Evolutionary conservation across 2,888 invertebrate species (phyloP), one percentile per base, ranked within the genome.

Genomic region (Eupsilia transversa): DNA sequence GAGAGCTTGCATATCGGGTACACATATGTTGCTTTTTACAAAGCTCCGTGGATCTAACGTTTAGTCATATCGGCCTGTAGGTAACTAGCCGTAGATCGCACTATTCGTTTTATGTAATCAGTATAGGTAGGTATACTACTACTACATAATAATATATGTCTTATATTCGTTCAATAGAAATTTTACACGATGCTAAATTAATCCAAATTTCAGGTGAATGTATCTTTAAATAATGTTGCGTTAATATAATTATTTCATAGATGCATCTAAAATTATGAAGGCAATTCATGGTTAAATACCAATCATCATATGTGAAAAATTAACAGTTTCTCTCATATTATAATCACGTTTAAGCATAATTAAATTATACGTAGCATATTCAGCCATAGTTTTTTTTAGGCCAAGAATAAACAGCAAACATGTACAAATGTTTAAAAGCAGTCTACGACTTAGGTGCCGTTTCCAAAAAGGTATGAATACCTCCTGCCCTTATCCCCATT

Each of bases 1-100:
- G 27, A 54, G 73, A 72, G 74, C 63, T 82, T 82, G 72, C 69
- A 49, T 72, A 69, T 70, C 72, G 38, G 38, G 30, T 61, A 46
- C 35, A 59, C 35, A 33, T 59, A 38, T 38, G 38, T 46, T 27
- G 17, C 27, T 49, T 72, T 33, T 41, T 41, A 57, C 49, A n/a
- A 70, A 74, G 35, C 57, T 80, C 35, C 20, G 43, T 43, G 27
- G 7, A 7, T 33, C 20, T 33, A 33, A 30, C 5, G 33, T n/a
- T 41, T 33, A 46, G 17, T 14, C 72, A 23, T 20, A 65, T 65
- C 27, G 1, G 10, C 64, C 30, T 57, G 57, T 57, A 27, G 3
- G 10, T 33, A n/a, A 38, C 68, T 23, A 38, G 30, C n/a, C 17
- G 4, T 74, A 30, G 4, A 23, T 43, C 43, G 5, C 35, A 46